These are phyloP conservation scores for Drosophila teissieri DNA, from an alignment of 1,140 invertebrate species.

Conservation along the genomic window DNA sequence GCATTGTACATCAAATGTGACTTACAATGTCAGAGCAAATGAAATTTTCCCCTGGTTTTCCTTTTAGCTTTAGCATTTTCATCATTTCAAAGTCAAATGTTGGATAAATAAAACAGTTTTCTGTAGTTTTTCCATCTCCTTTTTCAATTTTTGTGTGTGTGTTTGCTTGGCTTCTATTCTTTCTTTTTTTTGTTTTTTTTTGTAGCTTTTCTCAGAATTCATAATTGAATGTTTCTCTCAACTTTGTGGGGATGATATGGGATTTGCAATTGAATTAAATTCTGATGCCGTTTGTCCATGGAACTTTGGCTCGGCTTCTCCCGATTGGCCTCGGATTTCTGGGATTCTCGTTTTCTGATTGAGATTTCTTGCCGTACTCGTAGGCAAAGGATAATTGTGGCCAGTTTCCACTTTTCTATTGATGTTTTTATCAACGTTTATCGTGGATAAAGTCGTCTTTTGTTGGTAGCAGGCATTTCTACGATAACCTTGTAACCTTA, in stretches of 20 bases:
- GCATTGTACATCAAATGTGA: constrained; percentile 60
- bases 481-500: not conserved
- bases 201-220: constrained; percentile 49
- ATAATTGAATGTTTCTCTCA: constrained; percentile 58
- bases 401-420: not conserved
- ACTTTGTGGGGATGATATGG: constrained; percentile 50
- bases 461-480: not conserved
- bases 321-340: constrained; percentile 12
- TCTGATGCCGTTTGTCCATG: constrained; percentile 54
- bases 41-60: constrained; percentile 32
- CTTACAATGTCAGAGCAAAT: constrained; percentile 59
- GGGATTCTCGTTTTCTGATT: constrained; percentile 17
- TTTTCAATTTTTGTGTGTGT: constrained; percentile 12
- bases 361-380: constrained; percentile 10
- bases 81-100: constrained; percentile 66
- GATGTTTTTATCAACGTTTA: not conserved
- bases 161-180: not conserved
- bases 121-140: constrained; percentile 32
- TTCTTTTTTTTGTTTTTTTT: constrained; percentile 13
- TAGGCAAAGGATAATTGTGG: constrained; percentile 29
- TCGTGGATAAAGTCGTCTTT: not conserved
- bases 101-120: constrained; percentile 67
- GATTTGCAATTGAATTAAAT: constrained; percentile 59
- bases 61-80: constrained; percentile 47
- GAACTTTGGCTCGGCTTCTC: constrained; percentile 18